Evolutionary conservation across 2,113 vertebrate genomes (phyloP), one percentile per base, ranked within the genome.

Genomic region (Eurypyga helias): DNA sequence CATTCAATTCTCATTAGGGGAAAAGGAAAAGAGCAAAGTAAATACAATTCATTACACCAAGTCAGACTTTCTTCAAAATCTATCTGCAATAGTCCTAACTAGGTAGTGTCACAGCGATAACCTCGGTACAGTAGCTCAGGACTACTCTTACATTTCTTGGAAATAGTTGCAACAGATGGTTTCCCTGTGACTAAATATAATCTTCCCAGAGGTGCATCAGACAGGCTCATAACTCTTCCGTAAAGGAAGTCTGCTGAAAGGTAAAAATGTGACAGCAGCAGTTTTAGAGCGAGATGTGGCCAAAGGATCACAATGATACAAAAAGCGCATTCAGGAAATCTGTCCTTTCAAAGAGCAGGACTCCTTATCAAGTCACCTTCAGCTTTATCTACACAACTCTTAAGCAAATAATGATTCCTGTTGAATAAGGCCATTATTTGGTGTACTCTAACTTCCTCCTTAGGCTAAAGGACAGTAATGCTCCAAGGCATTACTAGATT

Each of bases 201-300:
- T 57, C 70, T 84, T 79, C 55, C 55, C 52, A 64, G 77, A 79
- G 89, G 89, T 31, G 33, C 55, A 86, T 34, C 88, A 66, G 54
- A 77, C 31, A 73, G 55, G 19, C 29, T 90, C 51, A 8, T 76
- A 89, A 84, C 26, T 89, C 46, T n/a, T 83, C 55, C 20, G 15
- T 31, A 84, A 89, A 78, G 65, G 55, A 94, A 78, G 80, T 13
- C 45, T 84, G 89, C 6, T 78, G 69, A 82, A 91, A 95, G 61
- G 64, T 70, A 83, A 51, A 89, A 93, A 54, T 12, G 33, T 81
- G 60, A 57, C 58, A 90, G 79, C 41, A 81, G 67, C 60, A 93
- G 26, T 66, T 93, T 70, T 6, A 65, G 52, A 85, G 54, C 33
- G 5, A 46, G 51, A 88, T 57, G 34, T 71, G 24, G 24, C 24